Percentiles rank a stretch among this genome's conserved stretches.
Conservation (phyloP, 2,113 vertebrate genomes). For the Sakesphorus luctuosus region DNA sequence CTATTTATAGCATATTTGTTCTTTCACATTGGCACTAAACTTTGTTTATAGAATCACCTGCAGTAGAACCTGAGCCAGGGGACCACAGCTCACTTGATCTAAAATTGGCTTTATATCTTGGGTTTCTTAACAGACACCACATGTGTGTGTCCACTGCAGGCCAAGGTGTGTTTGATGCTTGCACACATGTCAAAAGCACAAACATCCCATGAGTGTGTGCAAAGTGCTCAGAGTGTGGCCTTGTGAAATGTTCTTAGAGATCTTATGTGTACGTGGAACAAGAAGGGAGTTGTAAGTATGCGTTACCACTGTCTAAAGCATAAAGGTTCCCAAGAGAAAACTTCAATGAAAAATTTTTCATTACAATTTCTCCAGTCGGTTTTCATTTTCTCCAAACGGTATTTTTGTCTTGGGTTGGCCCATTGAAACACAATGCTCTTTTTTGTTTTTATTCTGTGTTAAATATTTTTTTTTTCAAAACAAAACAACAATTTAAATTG, state of each 20-base stretch:
- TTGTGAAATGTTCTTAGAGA: not conserved
- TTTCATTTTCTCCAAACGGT: not conserved
- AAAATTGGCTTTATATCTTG: conserved; percentile 64
- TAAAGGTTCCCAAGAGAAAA: conserved; percentile 13
- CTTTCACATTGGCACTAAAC: conserved; percentile 61
- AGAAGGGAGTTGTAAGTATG: rapidly evolving
- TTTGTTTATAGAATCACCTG: conserved; percentile 67
- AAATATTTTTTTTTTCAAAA: conserved; percentile 26
- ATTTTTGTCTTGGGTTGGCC: not conserved
- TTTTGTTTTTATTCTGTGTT: not conserved
- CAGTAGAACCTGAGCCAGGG: conserved; percentile 57
- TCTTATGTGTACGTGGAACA: rapidly evolving
- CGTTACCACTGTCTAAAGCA: not conserved
- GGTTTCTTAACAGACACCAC: conserved; percentile 57
- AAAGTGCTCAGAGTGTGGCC: not conserved
- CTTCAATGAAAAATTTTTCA: not conserved
- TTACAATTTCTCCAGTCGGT: not conserved
- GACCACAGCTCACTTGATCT: conserved; percentile 60
- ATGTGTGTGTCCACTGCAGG: not conserved
- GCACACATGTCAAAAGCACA: not conserved
- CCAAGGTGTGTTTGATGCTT: not conserved
- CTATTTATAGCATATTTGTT: conserved; percentile 70
- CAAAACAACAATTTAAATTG: conserved; percentile 37
- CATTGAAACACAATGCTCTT: not conserved
- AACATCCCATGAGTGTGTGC: not conserved